Base-by-base conservation (phyloP, 2,113 vertebrate genomes). In the Gobius niger region DNA sequence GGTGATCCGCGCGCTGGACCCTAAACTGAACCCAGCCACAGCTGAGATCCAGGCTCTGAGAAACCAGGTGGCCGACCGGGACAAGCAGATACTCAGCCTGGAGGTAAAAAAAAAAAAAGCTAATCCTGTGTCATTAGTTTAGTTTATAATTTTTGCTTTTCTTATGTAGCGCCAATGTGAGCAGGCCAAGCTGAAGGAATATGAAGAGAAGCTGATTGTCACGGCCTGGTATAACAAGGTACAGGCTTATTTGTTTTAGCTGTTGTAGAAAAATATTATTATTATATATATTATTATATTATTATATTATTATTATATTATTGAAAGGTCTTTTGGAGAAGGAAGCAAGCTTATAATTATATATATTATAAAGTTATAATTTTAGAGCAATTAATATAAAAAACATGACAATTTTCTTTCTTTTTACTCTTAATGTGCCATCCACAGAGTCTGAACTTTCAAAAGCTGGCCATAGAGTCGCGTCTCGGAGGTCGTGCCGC, bases 181-280 rank as follows among this genome's bases (percentile, higher is more conserved):
- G 80, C 92, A 96, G 75, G 95, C 95, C 56, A 96, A 95, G 80
- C 91, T 98, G 53, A 94, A 92, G 78, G 97, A 98, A 64, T 94
- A 95, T 44, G 98, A 99, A 87, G 98, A 99, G 85, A 97, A 98
- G 75, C 90, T 99, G 65, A 96, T 98, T 69, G 98, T 99, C 24
- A 95, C 96, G 16, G 98, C 97, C 0, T 99, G 98, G 97, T 97
- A 98, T 82, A 99, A 98, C 87, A 97, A 97, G 95, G 98, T 99
- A 81, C 76, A 60, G 5, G 24, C 24, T 34, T 34, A 34, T 34
- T 34, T 3, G 24, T 34, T 34, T 34, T 4, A 34, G 24, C 24
- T 3, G 24, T 34, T 34, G 24, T 34, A 34, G 24, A 34, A 34
- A 34, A 34, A 34, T 34, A 34, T 34, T 4, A 34, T 34, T 4